Base-by-base conservation (phyloP, 64 coral and sea anemone species). In the Orbicella faveolata region DNA sequence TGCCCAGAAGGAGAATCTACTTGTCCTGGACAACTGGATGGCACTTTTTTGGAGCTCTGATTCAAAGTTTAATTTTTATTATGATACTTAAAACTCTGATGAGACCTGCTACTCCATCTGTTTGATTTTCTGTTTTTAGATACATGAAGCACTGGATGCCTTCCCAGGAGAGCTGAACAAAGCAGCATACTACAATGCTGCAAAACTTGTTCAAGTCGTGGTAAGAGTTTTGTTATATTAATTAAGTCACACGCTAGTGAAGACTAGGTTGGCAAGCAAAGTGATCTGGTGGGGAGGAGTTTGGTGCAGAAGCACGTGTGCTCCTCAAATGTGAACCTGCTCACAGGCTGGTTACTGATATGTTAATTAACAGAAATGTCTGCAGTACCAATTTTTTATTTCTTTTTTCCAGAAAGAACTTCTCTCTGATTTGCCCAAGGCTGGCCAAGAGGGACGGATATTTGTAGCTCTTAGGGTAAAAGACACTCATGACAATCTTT, bases 371-470 rank as follows among this genome's bases (percentile, higher is more conserved):
- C 11, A 87, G n/a, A 61, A 41, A 21, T 72, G 63, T 52, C 16
- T 87, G n/a, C 1, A 69, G 39, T 75, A 59, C 55, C 6, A 59
- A 57, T 7, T n/a, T 34, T 36, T 63, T 64, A 17, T 20, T 57
- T 25, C 52, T 18, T 78, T 73, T n/a, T 77, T 55, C 34, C 55
- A 96, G 95, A 94, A 93, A 36, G 89, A 96, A 67, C 72, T 93
- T 36, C 83, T 96, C 34, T 82, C 48, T 48, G 63, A 91, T 77
- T 79, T 97, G 52, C 89, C 95, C 26, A 97, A 94, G 52, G 92
- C 92, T 94, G 95, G 95, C 52, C 95, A 97, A 76, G 95, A 96
- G 80, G 90, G 91, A 78, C 93, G 88, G 78, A 96, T 96, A 52
- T 96, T 93, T 76, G 79, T 82, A 72, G 92, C 91, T 36, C 78